phyloP scores from a whole-genome alignment of 2,888 invertebrate species.

The Diaphora mendica region DNA sequence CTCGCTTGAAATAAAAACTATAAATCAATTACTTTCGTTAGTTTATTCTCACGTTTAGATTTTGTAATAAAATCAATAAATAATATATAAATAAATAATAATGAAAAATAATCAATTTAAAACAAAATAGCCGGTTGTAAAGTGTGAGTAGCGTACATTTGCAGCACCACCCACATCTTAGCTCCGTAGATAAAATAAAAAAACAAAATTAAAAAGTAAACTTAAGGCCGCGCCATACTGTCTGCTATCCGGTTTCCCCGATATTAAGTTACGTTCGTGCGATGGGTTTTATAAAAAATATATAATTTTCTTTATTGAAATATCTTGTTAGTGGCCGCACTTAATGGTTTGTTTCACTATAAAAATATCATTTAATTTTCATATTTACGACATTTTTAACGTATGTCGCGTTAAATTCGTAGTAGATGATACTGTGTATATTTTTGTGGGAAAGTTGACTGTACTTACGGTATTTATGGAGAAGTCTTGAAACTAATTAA shows the following conservation, averaged over 20 bases:
- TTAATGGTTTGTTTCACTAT: conserved; percentile 47
- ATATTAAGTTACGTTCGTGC: conserved; percentile 79
- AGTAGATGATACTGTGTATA: not conserved
- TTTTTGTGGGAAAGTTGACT: not conserved
- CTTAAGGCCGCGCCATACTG: conserved; percentile 84
- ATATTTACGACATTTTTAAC: conserved; percentile 38
- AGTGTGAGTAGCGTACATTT: conserved; percentile 21
- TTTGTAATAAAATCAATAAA: too few species aligned
- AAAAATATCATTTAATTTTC: conserved; percentile 43
- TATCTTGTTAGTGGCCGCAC: conserved; percentile 59
- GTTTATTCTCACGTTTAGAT: not conserved
- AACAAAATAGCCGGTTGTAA: not conserved
- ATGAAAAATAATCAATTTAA: not conserved
- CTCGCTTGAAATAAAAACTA: not conserved
- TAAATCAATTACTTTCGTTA: not conserved
- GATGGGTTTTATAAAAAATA: conserved; percentile 72
- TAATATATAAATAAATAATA: too few species aligned
- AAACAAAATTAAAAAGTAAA: conserved; percentile 77
- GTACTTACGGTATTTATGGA: not conserved
- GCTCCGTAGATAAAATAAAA: conserved; percentile 72
- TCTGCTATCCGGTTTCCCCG: conserved; percentile 85
- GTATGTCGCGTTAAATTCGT: conserved; percentile 20
- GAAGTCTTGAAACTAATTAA: not conserved
- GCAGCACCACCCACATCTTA: conserved; percentile 74
- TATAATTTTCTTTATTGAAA: conserved; percentile 78